These are phyloP conservation scores for Rhyacophila brunnea DNA, from an alignment of 1,140 invertebrate species.

Conservation along the genomic window DNA sequence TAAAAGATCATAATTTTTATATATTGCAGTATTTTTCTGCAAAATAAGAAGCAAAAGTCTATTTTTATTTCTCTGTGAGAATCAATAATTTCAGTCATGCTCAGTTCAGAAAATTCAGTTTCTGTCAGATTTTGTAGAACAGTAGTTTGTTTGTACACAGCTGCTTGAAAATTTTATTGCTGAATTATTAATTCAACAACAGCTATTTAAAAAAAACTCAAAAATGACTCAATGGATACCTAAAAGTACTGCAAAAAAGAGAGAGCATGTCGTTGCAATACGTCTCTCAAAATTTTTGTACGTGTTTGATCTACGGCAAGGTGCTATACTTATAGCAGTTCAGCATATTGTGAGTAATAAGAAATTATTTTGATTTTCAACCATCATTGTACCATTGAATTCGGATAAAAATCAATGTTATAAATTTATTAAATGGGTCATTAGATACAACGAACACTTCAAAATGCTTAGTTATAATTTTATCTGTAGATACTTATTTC, in stretches of 20 bases:
- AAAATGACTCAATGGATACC: slow-evolving; percentile 24
- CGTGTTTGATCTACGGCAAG: slow-evolving; percentile 33
- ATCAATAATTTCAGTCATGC: slow-evolving; percentile 34
- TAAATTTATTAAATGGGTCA: too few species aligned
- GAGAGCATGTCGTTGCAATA: slow-evolving; percentile 7
- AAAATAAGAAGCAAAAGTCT: too few species aligned
- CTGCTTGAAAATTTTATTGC: slow-evolving; percentile 13
- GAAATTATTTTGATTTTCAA: background rate
- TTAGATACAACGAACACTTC: too few species aligned
- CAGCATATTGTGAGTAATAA: slow-evolving; percentile 32
- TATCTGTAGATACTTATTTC: too few species aligned
- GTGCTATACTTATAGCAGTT: slow-evolving; percentile 30
- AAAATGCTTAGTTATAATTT: too few species aligned
- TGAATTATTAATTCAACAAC: slow-evolving; percentile 6
- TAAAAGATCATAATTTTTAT: too few species aligned
- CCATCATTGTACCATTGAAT: too few species aligned
- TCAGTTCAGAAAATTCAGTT: slow-evolving; percentile 10
- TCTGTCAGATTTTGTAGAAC: slow-evolving; percentile 13
- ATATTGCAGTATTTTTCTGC: too few species aligned
- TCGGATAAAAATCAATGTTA: too few species aligned
- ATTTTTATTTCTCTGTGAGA: background rate
- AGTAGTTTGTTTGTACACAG: slow-evolving; percentile 27
- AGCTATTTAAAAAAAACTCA: background rate
- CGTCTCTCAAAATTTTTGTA: slow-evolving; percentile 28
- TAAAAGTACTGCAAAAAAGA: slow-evolving; percentile 10